Percentiles rank a stretch among this genome's conserved stretches.
Evolutionary conservation across 2,888 invertebrate species (phyloP).

Genomic region (Aspidiotus rigidus): DNA sequence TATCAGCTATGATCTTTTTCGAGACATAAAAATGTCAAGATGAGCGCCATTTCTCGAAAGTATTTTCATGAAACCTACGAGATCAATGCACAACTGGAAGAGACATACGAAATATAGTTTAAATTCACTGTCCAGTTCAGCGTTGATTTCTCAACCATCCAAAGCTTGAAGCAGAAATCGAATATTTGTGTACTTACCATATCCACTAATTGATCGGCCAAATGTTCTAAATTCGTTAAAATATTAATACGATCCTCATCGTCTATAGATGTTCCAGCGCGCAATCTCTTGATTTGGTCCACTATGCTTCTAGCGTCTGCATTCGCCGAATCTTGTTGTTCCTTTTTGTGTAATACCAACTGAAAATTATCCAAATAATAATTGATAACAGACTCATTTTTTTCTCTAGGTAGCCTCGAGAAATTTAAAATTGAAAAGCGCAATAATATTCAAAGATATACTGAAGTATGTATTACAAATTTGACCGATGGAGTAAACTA

Average conservation of each 20-base stretch:
- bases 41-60: too few species aligned
- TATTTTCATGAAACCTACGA: too few species aligned
- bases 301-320: slow-evolving; percentile 30
- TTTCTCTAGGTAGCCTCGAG: background rate
- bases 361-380: background rate
- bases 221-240: slow-evolving; percentile 22
- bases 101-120: too few species aligned
- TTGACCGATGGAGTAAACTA: too few species aligned
- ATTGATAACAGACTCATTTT: slow-evolving; percentile 2
- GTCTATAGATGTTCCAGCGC: slow-evolving; percentile 29
- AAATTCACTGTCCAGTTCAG: too few species aligned
- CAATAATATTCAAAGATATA: too few species aligned
- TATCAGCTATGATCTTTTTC: background rate
- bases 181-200: slow-evolving; percentile 21
- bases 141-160: too few species aligned
- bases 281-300: slow-evolving; percentile 27
- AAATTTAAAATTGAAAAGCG: background rate
- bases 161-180: background rate
- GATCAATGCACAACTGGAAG: background rate
- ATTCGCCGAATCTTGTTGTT: slow-evolving; percentile 26
- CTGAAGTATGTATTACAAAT: too few species aligned
- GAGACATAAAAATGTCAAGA: background rate
- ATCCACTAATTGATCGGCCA: slow-evolving; percentile 24
- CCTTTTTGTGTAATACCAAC: slow-evolving; percentile 19
- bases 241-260: slow-evolving; percentile 27